Percentiles rank a stretch among this genome's conserved stretches.
Conservation (phyloP, 2,888 invertebrate genomes). For the Polyommatus icarus region DNA sequence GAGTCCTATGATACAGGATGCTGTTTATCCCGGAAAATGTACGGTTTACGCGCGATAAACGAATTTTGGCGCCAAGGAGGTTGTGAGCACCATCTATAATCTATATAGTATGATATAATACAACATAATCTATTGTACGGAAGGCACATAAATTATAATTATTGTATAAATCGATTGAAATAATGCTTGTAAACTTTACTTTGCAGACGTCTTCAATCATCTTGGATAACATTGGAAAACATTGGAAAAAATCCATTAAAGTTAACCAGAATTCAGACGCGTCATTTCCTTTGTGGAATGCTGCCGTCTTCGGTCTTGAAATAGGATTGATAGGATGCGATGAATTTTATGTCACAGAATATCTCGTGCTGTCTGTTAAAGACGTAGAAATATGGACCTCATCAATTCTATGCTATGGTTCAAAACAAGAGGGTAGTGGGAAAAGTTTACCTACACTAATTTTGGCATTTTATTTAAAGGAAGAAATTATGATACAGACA, state of each 20-base stretch:
- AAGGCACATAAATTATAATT: background rate
- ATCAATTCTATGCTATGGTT: background rate
- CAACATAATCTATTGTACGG: background rate
- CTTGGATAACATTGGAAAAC: background rate
- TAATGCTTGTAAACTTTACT: background rate
- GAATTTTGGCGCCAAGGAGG: too few relatives aligned
- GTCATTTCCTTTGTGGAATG: background rate
- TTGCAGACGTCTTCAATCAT: background rate
- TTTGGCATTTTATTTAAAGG: too few relatives aligned
- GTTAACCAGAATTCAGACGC: background rate
- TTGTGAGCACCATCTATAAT: too few relatives aligned
- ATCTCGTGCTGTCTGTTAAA: background rate
- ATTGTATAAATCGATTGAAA: background rate
- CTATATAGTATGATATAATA: too few relatives aligned
- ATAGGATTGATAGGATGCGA: background rate
- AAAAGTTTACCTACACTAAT: too few relatives aligned
- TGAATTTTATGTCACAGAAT: background rate
- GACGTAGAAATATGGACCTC: background rate
- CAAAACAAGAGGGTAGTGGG: too few relatives aligned
- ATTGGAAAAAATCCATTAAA: constrained; percentile 1
- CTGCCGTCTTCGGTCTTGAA: background rate
- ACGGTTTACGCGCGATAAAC: too few relatives aligned
- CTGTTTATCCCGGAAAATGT: too few relatives aligned
- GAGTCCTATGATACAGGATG: too few relatives aligned
- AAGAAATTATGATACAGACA: too few relatives aligned